Conservation (phyloP, 2,113 vertebrate species). For the Proteles cristata region DNA sequence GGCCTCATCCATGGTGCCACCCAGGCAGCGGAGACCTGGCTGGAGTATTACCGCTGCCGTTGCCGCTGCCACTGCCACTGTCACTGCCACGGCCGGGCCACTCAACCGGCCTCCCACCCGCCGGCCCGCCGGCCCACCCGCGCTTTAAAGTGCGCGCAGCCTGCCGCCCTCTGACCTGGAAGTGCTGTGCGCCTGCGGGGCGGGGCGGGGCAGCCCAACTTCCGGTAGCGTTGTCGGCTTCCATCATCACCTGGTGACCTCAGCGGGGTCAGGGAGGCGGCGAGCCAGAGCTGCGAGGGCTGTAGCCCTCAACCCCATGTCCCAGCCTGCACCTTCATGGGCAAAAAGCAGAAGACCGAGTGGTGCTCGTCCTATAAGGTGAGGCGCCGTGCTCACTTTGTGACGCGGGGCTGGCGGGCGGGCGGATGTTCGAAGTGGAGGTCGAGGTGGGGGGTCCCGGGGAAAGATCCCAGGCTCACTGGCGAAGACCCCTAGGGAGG, state of each 20-base stretch:
- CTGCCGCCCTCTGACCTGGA: slow-evolving; percentile 65
- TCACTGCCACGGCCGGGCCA: no score
- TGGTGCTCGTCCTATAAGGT: slow-evolving; percentile 70
- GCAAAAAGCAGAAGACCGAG: slow-evolving; percentile 93
- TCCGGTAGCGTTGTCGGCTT: background rate
- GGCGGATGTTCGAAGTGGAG: background rate
- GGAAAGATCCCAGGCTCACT: background rate
- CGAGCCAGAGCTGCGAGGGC: background rate
- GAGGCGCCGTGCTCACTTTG: no score
- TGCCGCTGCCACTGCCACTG: no score
- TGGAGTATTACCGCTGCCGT: background rate
- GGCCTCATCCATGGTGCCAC: no score
- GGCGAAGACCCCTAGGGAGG: no score
- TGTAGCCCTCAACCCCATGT: rapidly evolving
- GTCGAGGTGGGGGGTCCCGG: no score
- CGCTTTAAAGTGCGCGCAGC: background rate
- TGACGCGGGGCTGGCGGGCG: no score
- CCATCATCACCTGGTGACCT: slow-evolving; percentile 77
- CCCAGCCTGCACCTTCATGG: slow-evolving; percentile 84
- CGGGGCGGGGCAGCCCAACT: background rate
- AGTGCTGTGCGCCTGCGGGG: background rate
- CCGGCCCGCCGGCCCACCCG: background rate
- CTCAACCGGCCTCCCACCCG: no score
- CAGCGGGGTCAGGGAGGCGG: background rate
- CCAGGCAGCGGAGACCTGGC: background rate